phyloP scores from a whole-genome alignment of 2,113 vertebrate species.

The Pelecanoides urinatrix region DNA sequence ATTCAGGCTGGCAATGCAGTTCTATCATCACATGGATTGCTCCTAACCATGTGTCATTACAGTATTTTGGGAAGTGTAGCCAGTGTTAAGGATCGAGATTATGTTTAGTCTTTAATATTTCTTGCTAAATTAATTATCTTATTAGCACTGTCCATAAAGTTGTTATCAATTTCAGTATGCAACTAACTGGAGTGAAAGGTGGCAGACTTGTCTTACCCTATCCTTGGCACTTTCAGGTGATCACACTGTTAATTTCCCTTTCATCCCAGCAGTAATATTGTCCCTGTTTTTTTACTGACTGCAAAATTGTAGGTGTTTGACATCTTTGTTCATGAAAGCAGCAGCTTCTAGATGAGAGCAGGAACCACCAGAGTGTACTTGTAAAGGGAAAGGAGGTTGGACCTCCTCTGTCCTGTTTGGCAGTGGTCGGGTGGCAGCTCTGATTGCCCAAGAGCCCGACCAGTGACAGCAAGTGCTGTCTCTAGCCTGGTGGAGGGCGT shows the following conservation, averaged over 20 bases:
- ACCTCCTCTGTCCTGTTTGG: rapidly evolving
- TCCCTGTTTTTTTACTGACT: not conserved
- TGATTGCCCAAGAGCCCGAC: rapidly evolving
- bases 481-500: not conserved
- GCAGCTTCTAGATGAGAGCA: not conserved
- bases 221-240: not conserved
- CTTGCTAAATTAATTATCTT: not conserved
- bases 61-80: not conserved
- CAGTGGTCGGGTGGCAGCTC: rapidly evolving
- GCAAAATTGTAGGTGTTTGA: not conserved
- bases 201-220: not conserved
- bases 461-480: rapidly evolving
- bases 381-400: not conserved
- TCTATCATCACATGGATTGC: not conserved
- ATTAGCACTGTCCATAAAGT: not conserved
- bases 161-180: not conserved
- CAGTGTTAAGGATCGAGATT: not conserved
- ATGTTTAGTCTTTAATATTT: not conserved
- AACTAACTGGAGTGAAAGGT: not conserved
- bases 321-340: not conserved
- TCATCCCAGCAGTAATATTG: rapidly evolving
- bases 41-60: not conserved
- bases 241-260: not conserved
- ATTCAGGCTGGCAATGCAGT: not conserved
- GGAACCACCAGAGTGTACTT: not conserved